Evolutionary conservation across 1,140 invertebrate genomes (phyloP).

Genomic region (Apocrypta bakeri): DNA sequence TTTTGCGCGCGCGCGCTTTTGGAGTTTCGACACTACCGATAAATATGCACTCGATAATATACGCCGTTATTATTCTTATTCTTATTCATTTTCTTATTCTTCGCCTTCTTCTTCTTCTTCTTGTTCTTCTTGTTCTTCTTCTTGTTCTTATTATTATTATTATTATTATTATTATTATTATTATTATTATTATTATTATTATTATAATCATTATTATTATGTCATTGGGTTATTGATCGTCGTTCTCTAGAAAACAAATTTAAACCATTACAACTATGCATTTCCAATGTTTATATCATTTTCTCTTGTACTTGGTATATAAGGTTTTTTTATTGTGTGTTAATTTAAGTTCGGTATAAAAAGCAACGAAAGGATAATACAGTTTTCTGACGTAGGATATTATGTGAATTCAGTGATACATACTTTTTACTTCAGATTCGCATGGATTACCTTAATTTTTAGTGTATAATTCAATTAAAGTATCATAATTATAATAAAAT

Average conservation of each 20-base stretch:
- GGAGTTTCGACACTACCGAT: conserved; percentile 34
- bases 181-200: too few species aligned
- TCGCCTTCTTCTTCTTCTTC: conserved; percentile 10
- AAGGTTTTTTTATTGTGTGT: background rate
- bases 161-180: background rate
- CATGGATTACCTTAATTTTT: conserved; percentile 29
- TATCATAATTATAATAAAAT: conserved; percentile 40
- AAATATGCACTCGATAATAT: conserved; percentile 33
- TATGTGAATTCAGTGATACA: conserved; percentile 13
- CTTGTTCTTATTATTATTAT: too few species aligned
- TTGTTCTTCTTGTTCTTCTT: background rate
- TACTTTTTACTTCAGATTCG: conserved; percentile 6
- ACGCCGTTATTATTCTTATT: conserved; percentile 12
- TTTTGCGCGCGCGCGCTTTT: conserved; percentile 49
- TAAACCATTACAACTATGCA: background rate
- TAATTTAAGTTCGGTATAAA: background rate
- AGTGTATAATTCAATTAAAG: conserved; percentile 36
- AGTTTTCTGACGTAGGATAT: conserved; percentile 1
- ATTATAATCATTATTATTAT: background rate
- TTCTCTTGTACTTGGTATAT: background rate
- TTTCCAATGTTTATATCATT: background rate
- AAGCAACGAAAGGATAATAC: background rate
- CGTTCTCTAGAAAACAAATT: background rate
- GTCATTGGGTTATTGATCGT: conserved; percentile 13
- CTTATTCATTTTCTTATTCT: background rate